phyloP scores from a whole-genome alignment of 2,113 vertebrate species.

The Sardina pilchardus region DNA sequence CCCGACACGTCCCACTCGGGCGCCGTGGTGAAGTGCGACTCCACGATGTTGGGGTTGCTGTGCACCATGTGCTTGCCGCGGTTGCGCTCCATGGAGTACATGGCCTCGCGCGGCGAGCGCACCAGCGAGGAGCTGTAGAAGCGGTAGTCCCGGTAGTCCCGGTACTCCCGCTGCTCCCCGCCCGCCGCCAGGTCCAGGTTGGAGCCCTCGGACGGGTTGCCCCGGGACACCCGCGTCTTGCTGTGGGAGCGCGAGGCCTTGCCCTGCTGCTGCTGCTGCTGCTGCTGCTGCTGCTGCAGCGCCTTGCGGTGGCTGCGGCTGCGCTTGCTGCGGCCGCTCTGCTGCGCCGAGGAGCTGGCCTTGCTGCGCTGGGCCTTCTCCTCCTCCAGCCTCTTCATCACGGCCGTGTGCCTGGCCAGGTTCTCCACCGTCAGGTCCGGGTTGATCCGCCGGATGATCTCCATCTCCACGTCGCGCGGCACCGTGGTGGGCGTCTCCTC shows the following conservation, averaged over 20 bases:
- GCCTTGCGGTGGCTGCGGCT: constrained; percentile 88
- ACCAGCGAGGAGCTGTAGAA: constrained; percentile 83
- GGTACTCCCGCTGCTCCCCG: background rate
- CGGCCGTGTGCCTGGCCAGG: constrained; percentile 92
- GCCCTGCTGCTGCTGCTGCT: constrained; percentile 80
- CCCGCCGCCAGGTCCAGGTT: constrained; percentile 79
- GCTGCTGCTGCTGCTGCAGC: constrained; percentile 82
- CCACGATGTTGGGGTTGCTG: constrained; percentile 87
- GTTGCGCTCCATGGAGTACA: constrained; percentile 88
- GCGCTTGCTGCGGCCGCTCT: constrained; percentile 89
- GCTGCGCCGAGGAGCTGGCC: constrained; percentile 88
- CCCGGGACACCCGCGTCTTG: constrained; percentile 88
- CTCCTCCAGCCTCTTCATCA: constrained; percentile 98
- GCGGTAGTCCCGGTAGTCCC: constrained; percentile 80
- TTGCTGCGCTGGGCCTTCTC: constrained; percentile 93
- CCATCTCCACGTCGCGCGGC: constrained; percentile 94
- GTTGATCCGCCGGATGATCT: constrained; percentile 96
- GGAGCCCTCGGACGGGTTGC: constrained; percentile 89
- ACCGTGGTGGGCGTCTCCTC: constrained; percentile 92
- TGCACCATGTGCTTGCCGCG: constrained; percentile 90
- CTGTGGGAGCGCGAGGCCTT: constrained; percentile 90
- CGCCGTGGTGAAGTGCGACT: constrained; percentile 93
- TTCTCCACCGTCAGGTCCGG: constrained; percentile 97
- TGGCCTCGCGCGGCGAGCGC: constrained; percentile 87
- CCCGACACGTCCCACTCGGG: constrained; percentile 98